phyloP scores from a whole-genome alignment of 2,797 vertebrate genomes.

The Tympanoctomys barrerae region DNA sequence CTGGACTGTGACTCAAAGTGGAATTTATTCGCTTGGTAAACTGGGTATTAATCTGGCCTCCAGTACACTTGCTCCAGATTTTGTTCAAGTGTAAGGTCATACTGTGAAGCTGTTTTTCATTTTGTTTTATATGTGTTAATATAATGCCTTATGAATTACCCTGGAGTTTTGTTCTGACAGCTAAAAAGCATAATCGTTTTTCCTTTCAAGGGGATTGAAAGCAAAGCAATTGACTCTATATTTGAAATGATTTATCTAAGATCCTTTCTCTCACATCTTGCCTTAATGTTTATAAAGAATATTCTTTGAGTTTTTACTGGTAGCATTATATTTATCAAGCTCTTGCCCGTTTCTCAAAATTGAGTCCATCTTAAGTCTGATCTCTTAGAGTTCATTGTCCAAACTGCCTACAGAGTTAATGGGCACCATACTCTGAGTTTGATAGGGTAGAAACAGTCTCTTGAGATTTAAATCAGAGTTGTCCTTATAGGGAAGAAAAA shows the following conservation, averaged over 20 bases:
- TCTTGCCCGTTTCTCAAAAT: conserved; percentile 76
- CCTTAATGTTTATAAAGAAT: conserved; percentile 79
- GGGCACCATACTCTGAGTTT: conserved; percentile 51
- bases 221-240: conserved; percentile 87
- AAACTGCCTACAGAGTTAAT: conserved; percentile 69
- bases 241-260: conserved; percentile 87
- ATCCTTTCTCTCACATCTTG: conserved; percentile 84
- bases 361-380: conserved; percentile 62
- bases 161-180: conserved; percentile 88
- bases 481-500: neutral
- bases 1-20: conserved; percentile 71
- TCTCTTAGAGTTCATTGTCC: conserved; percentile 74
- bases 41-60: conserved; percentile 87
- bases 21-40: conserved; percentile 89
- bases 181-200: conserved; percentile 90
- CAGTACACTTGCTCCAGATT: conserved; percentile 89
- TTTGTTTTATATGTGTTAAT: conserved; percentile 90
- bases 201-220: conserved; percentile 87
- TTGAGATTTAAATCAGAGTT: conserved; percentile 46
- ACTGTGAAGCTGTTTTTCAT: conserved; percentile 89
- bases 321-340: conserved; percentile 78
- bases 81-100: conserved; percentile 89
- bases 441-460: conserved; percentile 68
- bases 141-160: conserved; percentile 90
- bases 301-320: conserved; percentile 78